Conservation (phyloP, 2,113 vertebrate genomes). For the Paramisgurnus dabryanus region DNA sequence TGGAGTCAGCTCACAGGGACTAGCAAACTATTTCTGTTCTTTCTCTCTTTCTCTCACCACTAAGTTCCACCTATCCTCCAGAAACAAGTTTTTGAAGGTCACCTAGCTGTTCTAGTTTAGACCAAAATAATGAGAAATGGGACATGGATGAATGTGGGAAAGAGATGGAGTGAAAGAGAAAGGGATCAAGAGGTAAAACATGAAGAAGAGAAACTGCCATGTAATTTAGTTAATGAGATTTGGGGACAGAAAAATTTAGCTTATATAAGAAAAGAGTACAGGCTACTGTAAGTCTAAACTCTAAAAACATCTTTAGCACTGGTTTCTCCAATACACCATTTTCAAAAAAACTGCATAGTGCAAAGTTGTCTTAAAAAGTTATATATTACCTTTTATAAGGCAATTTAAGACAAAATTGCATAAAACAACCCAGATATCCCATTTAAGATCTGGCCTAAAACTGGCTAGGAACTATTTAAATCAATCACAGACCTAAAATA, state of each 20-base stretch:
- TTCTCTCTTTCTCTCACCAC: slow-evolving; percentile 17
- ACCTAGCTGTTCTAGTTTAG: slow-evolving; percentile 50
- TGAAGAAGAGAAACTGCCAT: neutral
- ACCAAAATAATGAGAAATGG: slow-evolving; percentile 42
- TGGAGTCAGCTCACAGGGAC: slow-evolving; percentile 46
- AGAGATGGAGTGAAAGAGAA: neutral
- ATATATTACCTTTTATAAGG: too few species aligned
- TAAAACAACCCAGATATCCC: slow-evolving; percentile 30
- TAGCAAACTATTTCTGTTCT: slow-evolving; percentile 49
- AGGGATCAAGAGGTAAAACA: neutral
- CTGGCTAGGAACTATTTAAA: slow-evolving; percentile 40
- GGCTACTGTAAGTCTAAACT: neutral
- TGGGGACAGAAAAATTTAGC: neutral
- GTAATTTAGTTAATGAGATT: slow-evolving; percentile 6
- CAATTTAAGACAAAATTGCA: neutral
- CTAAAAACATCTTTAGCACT: neutral
- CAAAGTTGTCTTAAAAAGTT: neutral
- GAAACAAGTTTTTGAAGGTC: slow-evolving; percentile 51
- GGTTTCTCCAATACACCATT: neutral
- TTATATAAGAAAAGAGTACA: neutral
- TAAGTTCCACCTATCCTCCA: slow-evolving; percentile 20
- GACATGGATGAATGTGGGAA: slow-evolving; percentile 6
- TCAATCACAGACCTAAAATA: slow-evolving; percentile 43
- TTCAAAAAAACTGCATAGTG: neutral
- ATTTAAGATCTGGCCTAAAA: slow-evolving; percentile 25